A percentile compares a stretch with the other conserved stretches of the same genome.
Conservation (phyloP, 1,140 invertebrate species). For the Apis cerana region DNA sequence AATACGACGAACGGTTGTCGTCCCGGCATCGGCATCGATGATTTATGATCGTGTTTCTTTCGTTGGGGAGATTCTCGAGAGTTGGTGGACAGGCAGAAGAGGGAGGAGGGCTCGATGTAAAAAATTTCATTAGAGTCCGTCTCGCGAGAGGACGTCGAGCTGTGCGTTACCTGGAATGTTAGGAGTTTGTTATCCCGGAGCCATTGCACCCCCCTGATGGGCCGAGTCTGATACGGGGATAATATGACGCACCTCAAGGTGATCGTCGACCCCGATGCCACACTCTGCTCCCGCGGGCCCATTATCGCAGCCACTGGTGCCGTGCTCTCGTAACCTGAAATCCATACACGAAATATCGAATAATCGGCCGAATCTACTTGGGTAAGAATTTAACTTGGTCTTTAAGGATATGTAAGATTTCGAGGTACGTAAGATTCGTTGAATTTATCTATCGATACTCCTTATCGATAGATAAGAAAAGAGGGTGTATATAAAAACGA, state of each 20-base stretch:
- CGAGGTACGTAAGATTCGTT: too few relatives aligned
- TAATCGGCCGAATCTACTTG: not conserved
- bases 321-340: slow-evolving; percentile 79
- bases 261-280: slow-evolving; percentile 78
- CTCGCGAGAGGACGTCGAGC: not conserved
- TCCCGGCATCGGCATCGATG: not conserved
- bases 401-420: not conserved
- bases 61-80: slow-evolving; percentile 8
- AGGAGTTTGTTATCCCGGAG: slow-evolving; percentile 79
- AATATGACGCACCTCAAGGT: slow-evolving; percentile 80
- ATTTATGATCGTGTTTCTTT: slow-evolving; percentile 35
- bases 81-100: not conserved
- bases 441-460: too few relatives aligned
- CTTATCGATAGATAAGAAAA: too few relatives aligned
- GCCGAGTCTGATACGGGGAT: slow-evolving; percentile 77
- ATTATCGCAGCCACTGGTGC: slow-evolving; percentile 78
- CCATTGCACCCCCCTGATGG: slow-evolving; percentile 79
- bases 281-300: slow-evolving; percentile 78
- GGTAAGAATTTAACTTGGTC: not conserved
- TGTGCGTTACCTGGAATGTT: slow-evolving; percentile 78
- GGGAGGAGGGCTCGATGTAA: not conserved
- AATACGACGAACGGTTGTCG: not conserved
- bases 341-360: slow-evolving; percentile 64
- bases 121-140: slow-evolving; percentile 60
- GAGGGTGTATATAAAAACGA: too few relatives aligned